Percentiles rank a stretch among this genome's conserved stretches.
These are phyloP conservation scores for Autographa gamma DNA, from an alignment of 2,888 invertebrate species.

Conservation along the genomic window DNA sequence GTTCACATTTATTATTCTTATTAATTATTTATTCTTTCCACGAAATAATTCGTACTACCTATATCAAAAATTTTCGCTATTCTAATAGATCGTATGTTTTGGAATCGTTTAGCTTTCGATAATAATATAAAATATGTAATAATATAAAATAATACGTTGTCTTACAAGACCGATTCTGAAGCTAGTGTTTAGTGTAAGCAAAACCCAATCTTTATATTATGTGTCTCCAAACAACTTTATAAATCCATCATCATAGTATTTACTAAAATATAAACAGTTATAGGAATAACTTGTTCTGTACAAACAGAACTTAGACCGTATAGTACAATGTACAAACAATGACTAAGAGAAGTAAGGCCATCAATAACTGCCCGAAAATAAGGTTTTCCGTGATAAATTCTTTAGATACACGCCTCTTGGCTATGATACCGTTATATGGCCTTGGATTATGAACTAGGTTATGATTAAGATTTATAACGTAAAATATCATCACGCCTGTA, in stretches of 20 bases:
- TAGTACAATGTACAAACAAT: slow-evolving; percentile 31
- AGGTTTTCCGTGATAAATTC: slow-evolving; percentile 32
- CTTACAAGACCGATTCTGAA: too few relatives aligned
- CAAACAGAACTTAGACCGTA: slow-evolving; percentile 14
- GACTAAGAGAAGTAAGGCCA: slow-evolving; percentile 40
- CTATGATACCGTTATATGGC: slow-evolving; percentile 9
- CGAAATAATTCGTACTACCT: too few relatives aligned
- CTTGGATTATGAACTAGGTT: slow-evolving; percentile 8
- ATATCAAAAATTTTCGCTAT: too few relatives aligned
- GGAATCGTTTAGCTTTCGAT: too few relatives aligned
- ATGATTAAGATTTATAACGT: not conserved
- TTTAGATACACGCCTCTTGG: slow-evolving; percentile 24
- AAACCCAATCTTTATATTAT: too few relatives aligned
- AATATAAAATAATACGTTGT: too few relatives aligned
- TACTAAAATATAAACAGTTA: not conserved
- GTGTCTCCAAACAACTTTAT: slow-evolving; percentile 22
- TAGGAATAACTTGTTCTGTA: slow-evolving; percentile 19
- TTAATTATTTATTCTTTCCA: too few relatives aligned
- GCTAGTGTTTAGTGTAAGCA: too few relatives aligned
- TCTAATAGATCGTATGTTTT: too few relatives aligned
- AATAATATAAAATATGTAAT: too few relatives aligned
- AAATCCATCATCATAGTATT: not conserved
- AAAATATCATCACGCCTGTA: too few relatives aligned
- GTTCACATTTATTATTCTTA: too few relatives aligned
- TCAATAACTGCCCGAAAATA: slow-evolving; percentile 45